These are phyloP conservation scores for Pherbina coryleti DNA, from an alignment of 2,888 invertebrate species.

Conservation along the genomic window DNA sequence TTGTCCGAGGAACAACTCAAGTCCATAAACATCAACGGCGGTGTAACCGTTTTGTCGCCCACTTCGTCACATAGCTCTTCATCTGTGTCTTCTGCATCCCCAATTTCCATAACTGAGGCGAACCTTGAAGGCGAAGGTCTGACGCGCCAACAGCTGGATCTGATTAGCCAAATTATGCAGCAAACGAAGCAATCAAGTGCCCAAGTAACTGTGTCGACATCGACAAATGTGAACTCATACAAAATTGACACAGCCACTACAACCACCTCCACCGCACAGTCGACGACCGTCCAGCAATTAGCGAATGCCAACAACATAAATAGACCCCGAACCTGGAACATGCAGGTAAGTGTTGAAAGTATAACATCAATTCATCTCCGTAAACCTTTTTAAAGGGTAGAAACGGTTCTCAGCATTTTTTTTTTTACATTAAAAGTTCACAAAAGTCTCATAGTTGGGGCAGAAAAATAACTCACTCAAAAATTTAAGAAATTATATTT, in stretches of 20 bases:
- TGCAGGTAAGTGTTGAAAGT: slow-evolving; percentile 64
- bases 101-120: slow-evolving; percentile 65
- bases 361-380: too few relatives aligned
- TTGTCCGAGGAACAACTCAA: slow-evolving; percentile 65
- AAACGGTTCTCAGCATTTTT: too few relatives aligned
- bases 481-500: too few relatives aligned
- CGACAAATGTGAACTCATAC: slow-evolving; percentile 65
- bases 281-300: slow-evolving; percentile 57
- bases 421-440: too few relatives aligned
- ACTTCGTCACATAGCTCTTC: slow-evolving; percentile 64
- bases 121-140: slow-evolving; percentile 74
- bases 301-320: slow-evolving; percentile 43
- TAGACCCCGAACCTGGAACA: slow-evolving; percentile 73
- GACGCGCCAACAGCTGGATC: slow-evolving; percentile 80
- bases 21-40: slow-evolving; percentile 70
- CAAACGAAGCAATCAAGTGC: slow-evolving; percentile 77
- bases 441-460: too few relatives aligned
- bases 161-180: slow-evolving; percentile 83
- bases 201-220: slow-evolving; percentile 67
- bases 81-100: slow-evolving; percentile 63
- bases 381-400: too few relatives aligned
- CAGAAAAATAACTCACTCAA: too few relatives aligned
- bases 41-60: slow-evolving; percentile 59
- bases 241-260: slow-evolving; percentile 61
- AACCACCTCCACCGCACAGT: slow-evolving; percentile 45